Base-by-base conservation (phyloP, 2,888 invertebrate species). In the Argynnis bischoffii region DNA sequence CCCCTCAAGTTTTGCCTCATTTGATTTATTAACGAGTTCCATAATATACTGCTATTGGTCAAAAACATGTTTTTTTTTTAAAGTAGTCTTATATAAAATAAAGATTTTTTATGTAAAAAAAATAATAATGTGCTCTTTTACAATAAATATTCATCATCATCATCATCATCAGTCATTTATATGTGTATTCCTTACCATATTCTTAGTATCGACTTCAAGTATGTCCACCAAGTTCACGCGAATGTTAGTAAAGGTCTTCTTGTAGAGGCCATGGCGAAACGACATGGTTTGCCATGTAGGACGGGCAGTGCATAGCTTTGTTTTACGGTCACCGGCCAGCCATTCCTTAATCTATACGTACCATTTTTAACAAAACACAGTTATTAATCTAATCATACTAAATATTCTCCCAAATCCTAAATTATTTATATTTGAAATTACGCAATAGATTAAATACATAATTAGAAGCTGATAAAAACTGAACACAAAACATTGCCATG, bases 241-340 rank as follows among this genome's bases (percentile, higher is more conserved):
- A 64, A 97, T 94, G 73, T 95, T 95, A 67, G 93, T 93, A 84
- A 95, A 94, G 8, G 93, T 94, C 63, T 94, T 94, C 90, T 97
- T 97, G 91, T 97, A 97, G 41, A 93, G 81, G 0, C 95, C 95
- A 67, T 93, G 93, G n/a, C 97, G 92, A 79, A 97, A 96, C 16
- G 96, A 95, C 93, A 97, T 96, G 21, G 96, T 96, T 85, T 96
- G 95, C 96, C 96, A 97, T 0, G 96, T 95, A 0, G 97, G 96
- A 2, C 97, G 91, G 0, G 95, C 96, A 0, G 97, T 97, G 81
- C 97, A 97, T 90, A 97, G 94, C 69, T 90, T 93, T 0, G 87
- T 93, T 67, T 89, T 90, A 57, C 93, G 90, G 5, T 95, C 96
- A 41, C 92, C 86, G 15, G 89, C 80, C 57, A 92, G 86, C 97